Conservation (phyloP, 2,888 invertebrate genomes). For the Bombylius major region DNA sequence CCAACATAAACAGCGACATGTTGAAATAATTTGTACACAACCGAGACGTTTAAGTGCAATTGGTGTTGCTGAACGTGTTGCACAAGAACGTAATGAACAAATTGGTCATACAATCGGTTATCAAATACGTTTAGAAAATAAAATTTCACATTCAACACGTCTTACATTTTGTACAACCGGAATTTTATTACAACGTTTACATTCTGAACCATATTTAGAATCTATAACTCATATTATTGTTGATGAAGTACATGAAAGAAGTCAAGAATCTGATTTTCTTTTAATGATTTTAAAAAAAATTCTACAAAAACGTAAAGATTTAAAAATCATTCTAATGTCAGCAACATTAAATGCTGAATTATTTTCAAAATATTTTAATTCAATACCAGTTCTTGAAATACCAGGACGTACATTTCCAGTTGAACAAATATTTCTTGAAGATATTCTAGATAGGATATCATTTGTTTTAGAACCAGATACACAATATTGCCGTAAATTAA, state of each 20-base stretch:
- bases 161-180: constrained; percentile 90
- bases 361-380: constrained; percentile 73
- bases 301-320: constrained; percentile 53
- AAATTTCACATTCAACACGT: constrained; percentile 62
- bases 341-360: constrained; percentile 78
- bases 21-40: constrained; percentile 85
- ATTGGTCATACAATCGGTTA: constrained; percentile 42
- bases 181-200: constrained; percentile 70
- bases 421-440: constrained; percentile 67
- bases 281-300: constrained; percentile 69
- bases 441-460: constrained; percentile 53
- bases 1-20: constrained; percentile 45
- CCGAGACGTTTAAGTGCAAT: constrained; percentile 85
- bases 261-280: constrained; percentile 82
- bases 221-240: constrained; percentile 74
- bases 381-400: constrained; percentile 65
- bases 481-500: constrained; percentile 44
- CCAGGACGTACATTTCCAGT: constrained; percentile 79
- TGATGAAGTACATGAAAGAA: constrained; percentile 89
- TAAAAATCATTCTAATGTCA: constrained; percentile 84
- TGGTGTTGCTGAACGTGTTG: constrained; percentile 83
- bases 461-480: constrained; percentile 51
- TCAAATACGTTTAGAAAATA: constrained; percentile 67
- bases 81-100: constrained; percentile 71
- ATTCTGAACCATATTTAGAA: constrained; percentile 60